Conservation (phyloP, 2,888 invertebrate species). For the Liopterus haemorrhoidalis region DNA sequence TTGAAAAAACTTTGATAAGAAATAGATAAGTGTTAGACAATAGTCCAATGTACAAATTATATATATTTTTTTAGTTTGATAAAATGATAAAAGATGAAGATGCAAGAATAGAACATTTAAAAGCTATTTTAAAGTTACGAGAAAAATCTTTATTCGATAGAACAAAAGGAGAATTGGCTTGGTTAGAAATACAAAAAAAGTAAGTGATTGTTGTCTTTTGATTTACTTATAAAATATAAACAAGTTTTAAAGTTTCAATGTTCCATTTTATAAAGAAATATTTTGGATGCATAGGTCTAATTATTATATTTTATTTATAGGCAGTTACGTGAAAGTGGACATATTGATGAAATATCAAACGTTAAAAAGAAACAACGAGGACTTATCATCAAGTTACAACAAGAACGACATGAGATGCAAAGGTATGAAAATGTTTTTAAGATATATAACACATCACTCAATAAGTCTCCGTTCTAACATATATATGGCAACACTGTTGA, state of each 20-base stretch:
- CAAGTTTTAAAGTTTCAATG: not conserved
- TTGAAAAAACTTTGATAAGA: too few relatives aligned
- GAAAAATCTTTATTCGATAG: constrained; percentile 63
- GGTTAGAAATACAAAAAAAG: constrained; percentile 62
- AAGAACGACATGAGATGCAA: constrained; percentile 63
- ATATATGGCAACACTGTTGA: too few relatives aligned
- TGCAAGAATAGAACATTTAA: constrained; percentile 58
- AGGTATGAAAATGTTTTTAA: constrained; percentile 47
- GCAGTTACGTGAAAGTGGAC: constrained; percentile 51
- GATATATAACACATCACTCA: too few relatives aligned
- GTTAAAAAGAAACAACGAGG: constrained; percentile 65
- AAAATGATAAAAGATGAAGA: constrained; percentile 64
- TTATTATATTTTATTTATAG: constrained; percentile 35
- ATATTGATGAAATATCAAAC: constrained; percentile 51
- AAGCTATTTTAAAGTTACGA: constrained; percentile 58
- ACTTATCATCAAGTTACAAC: constrained; percentile 58
- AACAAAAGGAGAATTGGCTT: constrained; percentile 58
- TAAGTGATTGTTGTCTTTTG: too few relatives aligned
- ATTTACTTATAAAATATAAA: constrained; percentile 1
- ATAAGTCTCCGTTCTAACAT: too few relatives aligned
- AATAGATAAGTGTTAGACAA: too few relatives aligned
- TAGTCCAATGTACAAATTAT: too few relatives aligned
- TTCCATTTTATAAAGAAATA: not conserved
- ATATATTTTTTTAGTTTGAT: constrained; percentile 47
- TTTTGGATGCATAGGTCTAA: constrained; percentile 3